Base-by-base conservation (phyloP, 2,888 invertebrate species). In the Melanotus villosus region DNA sequence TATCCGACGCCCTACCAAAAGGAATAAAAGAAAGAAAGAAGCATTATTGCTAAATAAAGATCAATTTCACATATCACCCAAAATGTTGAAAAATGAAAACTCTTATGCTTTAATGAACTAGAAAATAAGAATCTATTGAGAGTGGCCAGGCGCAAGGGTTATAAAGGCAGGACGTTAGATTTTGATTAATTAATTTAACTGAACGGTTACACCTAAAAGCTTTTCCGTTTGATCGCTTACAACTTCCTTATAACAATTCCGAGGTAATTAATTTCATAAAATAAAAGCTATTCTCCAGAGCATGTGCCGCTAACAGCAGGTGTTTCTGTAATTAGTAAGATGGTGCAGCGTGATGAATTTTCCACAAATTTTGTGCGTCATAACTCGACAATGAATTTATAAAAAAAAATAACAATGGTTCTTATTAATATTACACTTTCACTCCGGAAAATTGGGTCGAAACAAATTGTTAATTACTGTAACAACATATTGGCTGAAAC, bases 221-320 rank as follows among this genome's bases (percentile, higher is more conserved):
- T 58, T 65, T 65, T 50, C 50, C 18, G 50, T 47, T 65, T 58
- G 65, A 65, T 36, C 38, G 16, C 34, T 47, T 32, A 36, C 34
- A 65, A 58, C 57, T 57, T 45, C 57, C 47, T 65, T 56, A 45
- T 43, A 56, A 54, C 36, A 58, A 65, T 65, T 65, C 38, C 10
- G 45, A 41, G 50, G 23, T 58, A 65, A 65, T 65, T 65, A 65
- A 65, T 58, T 65, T 47, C 41, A 50, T 50, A 65, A 65, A 58
- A 65, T 58, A 65, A 50, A 58, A 47, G 65, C 43, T 32, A 30
- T 57, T 57, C 30, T 26, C 34, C 16, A 47, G 36, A 58, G 58
- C 65, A 65, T 58, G 58, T 58, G 65, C 36, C 47, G 32, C 58
- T 26, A 50, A 65, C 47, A 57, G 65, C 65, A 65, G 65, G 65